These are phyloP conservation scores for Gymnoscopelus microlampas DNA, from an alignment of 2,797 vertebrate genomes.

Conservation along the genomic window DNA sequence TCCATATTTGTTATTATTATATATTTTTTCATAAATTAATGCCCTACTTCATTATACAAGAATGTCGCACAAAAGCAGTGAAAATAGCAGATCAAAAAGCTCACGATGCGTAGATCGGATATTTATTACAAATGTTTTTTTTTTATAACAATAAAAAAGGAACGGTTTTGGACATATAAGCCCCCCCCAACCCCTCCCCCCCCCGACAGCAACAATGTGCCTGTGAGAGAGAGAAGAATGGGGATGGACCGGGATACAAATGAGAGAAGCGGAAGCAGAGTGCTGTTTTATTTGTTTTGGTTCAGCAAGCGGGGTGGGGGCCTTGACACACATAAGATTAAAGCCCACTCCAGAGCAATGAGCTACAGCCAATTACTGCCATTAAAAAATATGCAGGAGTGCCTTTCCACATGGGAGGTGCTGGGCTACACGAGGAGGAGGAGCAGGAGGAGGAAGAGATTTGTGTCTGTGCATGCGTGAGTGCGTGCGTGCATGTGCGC, in stretches of 20 bases:
- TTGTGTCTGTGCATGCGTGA: slow-evolving; percentile 16
- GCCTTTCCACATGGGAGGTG: slow-evolving; percentile 36
- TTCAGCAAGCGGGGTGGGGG: slow-evolving; percentile 50
- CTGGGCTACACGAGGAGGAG: slow-evolving; percentile 38
- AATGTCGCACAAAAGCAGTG: too few relatives aligned
- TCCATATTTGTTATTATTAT: too few relatives aligned
- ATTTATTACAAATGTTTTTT: too few relatives aligned
- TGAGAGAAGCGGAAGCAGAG: slow-evolving; percentile 52
- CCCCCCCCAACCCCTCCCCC: too few relatives aligned
- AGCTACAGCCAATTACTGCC: slow-evolving; percentile 66
- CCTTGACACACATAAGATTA: slow-evolving; percentile 67
- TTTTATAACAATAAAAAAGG: too few relatives aligned
- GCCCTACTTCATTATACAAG: too few relatives aligned
- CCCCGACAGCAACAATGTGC: too few relatives aligned
- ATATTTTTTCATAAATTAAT: too few relatives aligned
- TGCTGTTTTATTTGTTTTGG: slow-evolving; percentile 68
- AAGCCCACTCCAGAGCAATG: slow-evolving; percentile 58
- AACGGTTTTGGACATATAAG: too few relatives aligned
- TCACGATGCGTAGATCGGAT: too few relatives aligned
- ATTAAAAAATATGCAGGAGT: slow-evolving; percentile 70
- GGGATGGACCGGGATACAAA: slow-evolving; percentile 25
- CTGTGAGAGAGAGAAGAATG: slow-evolving; percentile 7
- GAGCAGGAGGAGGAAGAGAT: slow-evolving; percentile 9
- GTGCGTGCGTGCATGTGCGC: slow-evolving; percentile 14
- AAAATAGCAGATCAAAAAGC: too few relatives aligned